Evolutionary conservation across 2,113 vertebrate species (phyloP).

Genomic region (Crotalus horridus): DNA sequence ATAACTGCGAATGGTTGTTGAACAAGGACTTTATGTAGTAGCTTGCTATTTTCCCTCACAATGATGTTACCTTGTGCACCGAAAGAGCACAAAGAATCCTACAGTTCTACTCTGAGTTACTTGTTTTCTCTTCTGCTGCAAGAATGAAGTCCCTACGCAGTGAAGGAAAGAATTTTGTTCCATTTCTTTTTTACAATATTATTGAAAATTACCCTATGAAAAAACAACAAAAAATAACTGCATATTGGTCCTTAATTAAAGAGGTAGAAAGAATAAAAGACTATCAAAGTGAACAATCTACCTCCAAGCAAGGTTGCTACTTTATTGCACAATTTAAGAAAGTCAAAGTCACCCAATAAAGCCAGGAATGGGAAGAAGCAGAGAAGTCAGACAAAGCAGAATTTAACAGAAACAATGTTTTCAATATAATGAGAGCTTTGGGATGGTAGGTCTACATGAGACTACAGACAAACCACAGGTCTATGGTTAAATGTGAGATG

Average conservation of each 20-base stretch:
- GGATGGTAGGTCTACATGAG: background rate
- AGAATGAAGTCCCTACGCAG: background rate
- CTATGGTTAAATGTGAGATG: background rate
- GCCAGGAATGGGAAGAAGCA: background rate
- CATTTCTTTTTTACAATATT: background rate
- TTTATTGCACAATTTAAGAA: background rate
- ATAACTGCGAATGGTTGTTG: background rate
- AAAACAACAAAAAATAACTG: background rate
- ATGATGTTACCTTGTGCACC: background rate
- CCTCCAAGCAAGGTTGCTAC: background rate
- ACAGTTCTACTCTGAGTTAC: background rate
- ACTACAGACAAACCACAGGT: background rate
- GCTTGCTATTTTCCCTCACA: background rate
- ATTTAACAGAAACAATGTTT: background rate
- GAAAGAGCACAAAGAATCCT: background rate
- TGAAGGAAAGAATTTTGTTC: background rate
- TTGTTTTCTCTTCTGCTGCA: background rate
- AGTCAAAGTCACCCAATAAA: background rate
- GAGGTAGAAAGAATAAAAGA: background rate
- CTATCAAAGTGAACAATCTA: background rate
- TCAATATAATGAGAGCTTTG: background rate
- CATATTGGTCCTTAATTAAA: background rate
- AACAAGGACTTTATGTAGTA: background rate
- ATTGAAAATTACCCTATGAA: background rate
- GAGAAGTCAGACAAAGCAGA: background rate